Percentiles rank a stretch among this genome's conserved stretches.
Evolutionary conservation across 2,888 invertebrate genomes (phyloP).

Genomic region (Micoletzkya japonica): DNA sequence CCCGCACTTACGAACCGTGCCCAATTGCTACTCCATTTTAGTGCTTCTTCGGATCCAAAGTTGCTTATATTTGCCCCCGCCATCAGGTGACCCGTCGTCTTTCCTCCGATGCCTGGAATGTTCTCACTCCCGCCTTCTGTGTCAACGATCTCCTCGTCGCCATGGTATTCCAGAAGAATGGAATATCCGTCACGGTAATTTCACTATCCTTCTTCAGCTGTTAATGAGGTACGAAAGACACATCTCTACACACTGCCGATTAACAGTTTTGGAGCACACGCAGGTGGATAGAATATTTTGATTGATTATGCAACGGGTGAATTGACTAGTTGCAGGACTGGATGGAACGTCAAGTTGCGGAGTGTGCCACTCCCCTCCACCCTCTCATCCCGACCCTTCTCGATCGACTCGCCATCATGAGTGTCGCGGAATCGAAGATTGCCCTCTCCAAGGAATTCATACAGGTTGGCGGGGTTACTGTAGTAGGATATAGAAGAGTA

Average conservation of each 20-base stretch:
- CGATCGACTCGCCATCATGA: constrained; percentile 31
- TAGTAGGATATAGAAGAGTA: too few relatives aligned
- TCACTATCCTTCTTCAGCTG: background rate
- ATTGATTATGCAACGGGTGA: background rate
- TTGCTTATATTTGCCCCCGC: too few relatives aligned
- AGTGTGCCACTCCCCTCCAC: constrained; percentile 31
- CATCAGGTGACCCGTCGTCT: constrained; percentile 15
- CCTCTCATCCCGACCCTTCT: constrained; percentile 29
- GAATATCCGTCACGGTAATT: constrained; percentile 9
- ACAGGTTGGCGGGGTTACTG: background rate
- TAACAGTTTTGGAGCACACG: background rate
- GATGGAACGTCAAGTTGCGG: constrained; percentile 31
- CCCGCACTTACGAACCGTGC: background rate
- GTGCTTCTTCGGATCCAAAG: too few relatives aligned
- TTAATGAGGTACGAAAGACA: background rate
- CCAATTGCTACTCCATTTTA: too few relatives aligned
- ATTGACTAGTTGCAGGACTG: constrained; percentile 28
- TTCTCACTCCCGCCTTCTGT: constrained; percentile 15
- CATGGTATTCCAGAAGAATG: constrained; percentile 12
- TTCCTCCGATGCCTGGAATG: constrained; percentile 8
- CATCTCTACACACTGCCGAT: background rate
- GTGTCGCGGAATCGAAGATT: constrained; percentile 14
- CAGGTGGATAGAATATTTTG: background rate
- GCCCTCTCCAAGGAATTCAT: constrained; percentile 8
- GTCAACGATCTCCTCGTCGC: constrained; percentile 21